These are phyloP conservation scores for Adelphocoris suturalis DNA, from an alignment of 2,888 invertebrate genomes.

Conservation along the genomic window DNA sequence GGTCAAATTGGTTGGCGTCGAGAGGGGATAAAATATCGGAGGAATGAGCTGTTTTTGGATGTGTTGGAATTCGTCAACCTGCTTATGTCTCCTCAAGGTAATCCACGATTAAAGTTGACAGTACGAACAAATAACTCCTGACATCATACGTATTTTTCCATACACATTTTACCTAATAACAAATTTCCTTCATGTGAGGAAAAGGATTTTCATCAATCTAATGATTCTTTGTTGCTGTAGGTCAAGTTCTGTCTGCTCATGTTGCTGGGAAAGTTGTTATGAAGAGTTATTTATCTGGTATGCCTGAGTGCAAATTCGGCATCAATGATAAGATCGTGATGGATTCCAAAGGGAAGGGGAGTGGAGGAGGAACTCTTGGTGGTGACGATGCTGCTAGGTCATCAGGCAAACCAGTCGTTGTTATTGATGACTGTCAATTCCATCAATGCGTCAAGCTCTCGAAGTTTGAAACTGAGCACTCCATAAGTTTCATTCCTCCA, in stretches of 20 bases:
- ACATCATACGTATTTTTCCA: not conserved
- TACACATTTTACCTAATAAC: too few species aligned
- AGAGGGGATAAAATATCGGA: constrained; percentile 98
- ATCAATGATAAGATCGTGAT: constrained; percentile 99
- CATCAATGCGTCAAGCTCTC: constrained; percentile 99
- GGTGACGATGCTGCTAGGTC: constrained; percentile 87
- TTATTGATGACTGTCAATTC: constrained; percentile 99
- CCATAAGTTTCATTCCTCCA: constrained; percentile 99
- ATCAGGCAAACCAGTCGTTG: constrained; percentile 98
- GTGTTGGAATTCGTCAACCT: constrained; percentile 99
- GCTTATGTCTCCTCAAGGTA: constrained; percentile 99
- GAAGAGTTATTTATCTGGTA: constrained; percentile 99
- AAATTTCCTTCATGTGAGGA: too few species aligned
- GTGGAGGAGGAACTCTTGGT: constrained; percentile 78
- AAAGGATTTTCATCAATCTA: too few species aligned
- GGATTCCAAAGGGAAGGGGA: constrained; percentile 88
- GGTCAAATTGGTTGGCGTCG: constrained; percentile 99
- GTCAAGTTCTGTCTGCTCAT: constrained; percentile 98
- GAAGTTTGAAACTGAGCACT: constrained; percentile 99
- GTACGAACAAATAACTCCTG: too few species aligned
- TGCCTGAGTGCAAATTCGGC: constrained; percentile 99
- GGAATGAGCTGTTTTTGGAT: constrained; percentile 98
- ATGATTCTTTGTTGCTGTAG: constrained; percentile 79
- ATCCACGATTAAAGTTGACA: too few species aligned
- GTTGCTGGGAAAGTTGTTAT: constrained; percentile 99